Evolutionary conservation across 2,888 invertebrate species (phyloP), one percentile per base, ranked within the genome.

Genomic region (Drosophila monieri): DNA sequence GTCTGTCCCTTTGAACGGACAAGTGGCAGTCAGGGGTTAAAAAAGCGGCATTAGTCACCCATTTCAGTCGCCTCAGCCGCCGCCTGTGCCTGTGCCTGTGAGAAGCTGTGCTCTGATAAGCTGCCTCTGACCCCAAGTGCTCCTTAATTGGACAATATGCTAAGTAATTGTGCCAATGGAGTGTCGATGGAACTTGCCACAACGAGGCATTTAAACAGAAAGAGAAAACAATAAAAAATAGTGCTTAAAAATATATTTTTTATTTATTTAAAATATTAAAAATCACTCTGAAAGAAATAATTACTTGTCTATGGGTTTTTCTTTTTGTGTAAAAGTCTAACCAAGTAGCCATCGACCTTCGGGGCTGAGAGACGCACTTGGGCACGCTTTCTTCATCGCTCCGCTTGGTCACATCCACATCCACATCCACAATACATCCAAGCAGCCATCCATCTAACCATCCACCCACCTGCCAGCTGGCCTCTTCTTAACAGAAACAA

Each of bases 371-470:
- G 27, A 70, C 80, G 74, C 60, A 58, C 46, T 59, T 57, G 53
- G 68, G 53, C 85, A 88, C 88, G 85, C 87, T 88, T 81, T 81
- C 88, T 81, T 88, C 87, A 66, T 74, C 77, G 84, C 72, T 88
- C 72, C 80, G 88, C 87, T 86, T 86, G 80, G 80, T 74, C 88
- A 79, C 83, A 80, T 76, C 66, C 57, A 21, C 21, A 21, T 21
- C 21, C 21, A 21, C 21, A 21, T 21, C 21, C 21, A 76, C 10
- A 49, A 44, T 12, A 48, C 52, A 54, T 43, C 56, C 71, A 67
- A 44, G 70, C 54, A 41, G 37, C 47, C 18, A 56, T 46, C 52
- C 52, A 44, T 23, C 44, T 32, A 14, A 18, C 62, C 30, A 21
- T 10, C 55, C 52, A 52, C 53, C 54, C 25, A 37, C 56, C 30